Evolutionary conservation across 1,140 invertebrate species (phyloP).

Genomic region (Bombyx mori): DNA sequence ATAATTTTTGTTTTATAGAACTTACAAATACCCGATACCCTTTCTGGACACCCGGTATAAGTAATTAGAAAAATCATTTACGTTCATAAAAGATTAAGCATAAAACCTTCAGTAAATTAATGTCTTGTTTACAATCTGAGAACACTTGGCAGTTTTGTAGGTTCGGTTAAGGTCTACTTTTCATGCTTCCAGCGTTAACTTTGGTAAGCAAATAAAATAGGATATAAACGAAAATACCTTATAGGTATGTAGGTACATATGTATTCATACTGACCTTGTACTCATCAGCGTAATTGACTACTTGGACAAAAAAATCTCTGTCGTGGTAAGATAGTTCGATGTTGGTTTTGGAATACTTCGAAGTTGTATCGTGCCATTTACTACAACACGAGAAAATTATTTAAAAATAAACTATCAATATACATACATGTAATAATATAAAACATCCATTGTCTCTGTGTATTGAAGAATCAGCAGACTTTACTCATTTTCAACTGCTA

Average conservation of each 20-base stretch:
- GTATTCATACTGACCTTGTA: slow-evolving; percentile 33
- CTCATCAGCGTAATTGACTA: slow-evolving; percentile 34
- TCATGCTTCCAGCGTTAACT: background rate
- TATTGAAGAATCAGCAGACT: no score
- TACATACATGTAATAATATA: no score
- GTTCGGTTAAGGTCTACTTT: background rate
- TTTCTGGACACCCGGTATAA: no score
- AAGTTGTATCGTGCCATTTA: slow-evolving; percentile 22
- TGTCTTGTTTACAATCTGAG: no score
- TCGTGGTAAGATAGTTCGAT: slow-evolving; percentile 51
- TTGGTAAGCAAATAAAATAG: background rate
- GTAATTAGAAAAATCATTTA: no score
- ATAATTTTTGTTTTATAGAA: no score
- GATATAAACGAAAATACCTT: no score
- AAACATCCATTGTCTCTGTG: no score
- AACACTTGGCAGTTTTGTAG: background rate
- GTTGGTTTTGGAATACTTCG: slow-evolving; percentile 37
- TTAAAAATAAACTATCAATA: background rate
- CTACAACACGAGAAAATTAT: slow-evolving; percentile 19
- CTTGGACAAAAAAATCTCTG: slow-evolving; percentile 36
- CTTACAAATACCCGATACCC: no score
- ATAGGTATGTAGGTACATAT: background rate
- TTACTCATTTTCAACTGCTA: no score
- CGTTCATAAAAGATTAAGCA: no score
- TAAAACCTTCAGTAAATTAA: no score